phyloP scores from a whole-genome alignment of 1,140 invertebrate genomes.

The Cecropterus lyciades region DNA sequence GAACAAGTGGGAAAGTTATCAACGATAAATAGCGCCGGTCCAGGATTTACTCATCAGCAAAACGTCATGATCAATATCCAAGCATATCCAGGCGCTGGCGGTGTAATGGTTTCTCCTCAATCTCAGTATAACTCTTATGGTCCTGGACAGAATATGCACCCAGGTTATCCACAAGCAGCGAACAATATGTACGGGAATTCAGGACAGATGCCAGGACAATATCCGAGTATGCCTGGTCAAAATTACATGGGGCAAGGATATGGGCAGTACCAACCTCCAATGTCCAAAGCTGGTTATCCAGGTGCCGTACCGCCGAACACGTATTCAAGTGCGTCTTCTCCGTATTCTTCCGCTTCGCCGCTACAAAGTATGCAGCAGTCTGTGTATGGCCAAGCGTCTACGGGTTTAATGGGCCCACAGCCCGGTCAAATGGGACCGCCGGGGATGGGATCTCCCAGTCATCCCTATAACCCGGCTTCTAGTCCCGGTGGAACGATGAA shows the following conservation, averaged over 20 bases:
- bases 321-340: conserved; percentile 52
- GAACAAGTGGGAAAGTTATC: conserved; percentile 81
- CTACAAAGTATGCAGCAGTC: conserved; percentile 76
- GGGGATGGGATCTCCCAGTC: conserved; percentile 48
- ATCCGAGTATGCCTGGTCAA: conserved; percentile 44
- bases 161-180: conserved; percentile 50
- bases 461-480: conserved; percentile 57
- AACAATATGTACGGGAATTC: conserved; percentile 56
- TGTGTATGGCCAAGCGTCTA: conserved; percentile 62
- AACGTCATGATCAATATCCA: conserved; percentile 84
- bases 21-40: conserved; percentile 50
- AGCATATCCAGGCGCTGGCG: conserved; percentile 74
- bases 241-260: conserved; percentile 62
- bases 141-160: conserved; percentile 51
- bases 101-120: conserved; percentile 60
- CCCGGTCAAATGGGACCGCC: conserved; percentile 68
- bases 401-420: conserved; percentile 56
- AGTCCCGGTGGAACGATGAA: conserved; percentile 66
- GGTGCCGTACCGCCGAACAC: conserved; percentile 48
- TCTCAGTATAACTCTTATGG: conserved; percentile 59
- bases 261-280: conserved; percentile 58
- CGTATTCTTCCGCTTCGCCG: conserved; percentile 64
- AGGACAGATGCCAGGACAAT: conserved; percentile 61
- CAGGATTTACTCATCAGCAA: conserved; percentile 80
- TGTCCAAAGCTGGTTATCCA: conserved; percentile 61